phyloP scores from a whole-genome alignment of 2,888 invertebrate species.

The Andrena haemorrhoa region DNA sequence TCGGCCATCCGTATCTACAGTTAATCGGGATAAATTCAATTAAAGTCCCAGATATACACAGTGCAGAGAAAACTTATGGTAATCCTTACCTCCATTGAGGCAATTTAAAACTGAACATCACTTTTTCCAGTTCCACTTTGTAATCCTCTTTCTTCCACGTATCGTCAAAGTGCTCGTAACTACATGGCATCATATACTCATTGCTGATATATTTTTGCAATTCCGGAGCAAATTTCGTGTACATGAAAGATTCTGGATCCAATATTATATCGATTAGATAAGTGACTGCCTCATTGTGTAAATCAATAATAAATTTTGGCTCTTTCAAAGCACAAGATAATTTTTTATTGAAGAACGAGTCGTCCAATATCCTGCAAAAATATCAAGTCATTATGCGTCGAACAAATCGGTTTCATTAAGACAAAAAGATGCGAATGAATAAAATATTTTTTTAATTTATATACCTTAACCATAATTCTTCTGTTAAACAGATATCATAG shows the following conservation, averaged over 20 bases:
- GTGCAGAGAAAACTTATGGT: background rate
- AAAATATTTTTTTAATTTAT: background rate
- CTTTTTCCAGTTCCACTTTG: constrained; percentile 85
- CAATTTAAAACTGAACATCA: constrained; percentile 87
- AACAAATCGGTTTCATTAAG: background rate
- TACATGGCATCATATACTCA: constrained; percentile 87
- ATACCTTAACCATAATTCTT: constrained; percentile 82
- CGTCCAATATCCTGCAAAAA: constrained; percentile 78
- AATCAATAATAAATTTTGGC: constrained; percentile 87
- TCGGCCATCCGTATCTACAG: constrained; percentile 80
- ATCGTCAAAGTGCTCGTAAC: constrained; percentile 89
- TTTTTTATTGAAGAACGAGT: constrained; percentile 75
- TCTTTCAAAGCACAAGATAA: constrained; percentile 85
- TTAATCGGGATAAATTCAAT: constrained; percentile 13
- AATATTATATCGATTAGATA: constrained; percentile 87
- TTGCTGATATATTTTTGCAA: constrained; percentile 86
- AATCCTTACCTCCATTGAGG: constrained; percentile 84
- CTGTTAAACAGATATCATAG: constrained; percentile 76
- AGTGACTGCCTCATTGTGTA: constrained; percentile 90
- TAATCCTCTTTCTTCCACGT: constrained; percentile 87
- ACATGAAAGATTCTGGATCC: constrained; percentile 87
- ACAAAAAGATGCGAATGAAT: background rate
- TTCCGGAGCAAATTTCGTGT: constrained; percentile 89
- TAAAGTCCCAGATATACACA: background rate
- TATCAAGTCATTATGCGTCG: background rate